A percentile compares a stretch with the other conserved stretches of the same genome.
These are phyloP conservation scores for Canis aureus DNA, from an alignment of 2,113 vertebrate species.

Conservation along the genomic window DNA sequence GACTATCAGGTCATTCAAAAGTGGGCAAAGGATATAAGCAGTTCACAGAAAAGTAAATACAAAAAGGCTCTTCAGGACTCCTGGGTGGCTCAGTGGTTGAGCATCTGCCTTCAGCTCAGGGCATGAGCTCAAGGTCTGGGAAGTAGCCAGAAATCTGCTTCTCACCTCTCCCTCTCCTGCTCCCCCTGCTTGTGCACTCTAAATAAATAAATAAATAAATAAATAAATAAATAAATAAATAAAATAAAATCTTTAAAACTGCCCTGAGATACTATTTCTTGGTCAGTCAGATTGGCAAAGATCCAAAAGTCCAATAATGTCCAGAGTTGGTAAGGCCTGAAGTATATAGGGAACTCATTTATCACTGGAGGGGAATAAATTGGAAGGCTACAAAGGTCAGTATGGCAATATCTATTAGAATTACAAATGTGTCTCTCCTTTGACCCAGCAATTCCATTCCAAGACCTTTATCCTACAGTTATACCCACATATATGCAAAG, in stretches of 20 bases:
- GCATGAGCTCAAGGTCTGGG: too few relatives aligned
- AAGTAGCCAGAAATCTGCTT: too few relatives aligned
- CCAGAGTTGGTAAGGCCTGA: not conserved
- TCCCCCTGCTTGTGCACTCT: too few relatives aligned
- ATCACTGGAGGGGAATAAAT: conserved; percentile 50
- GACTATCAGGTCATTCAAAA: conserved; percentile 6
- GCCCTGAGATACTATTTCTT: not conserved
- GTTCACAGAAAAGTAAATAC: conserved; percentile 29
- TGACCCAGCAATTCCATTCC: conserved; percentile 40
- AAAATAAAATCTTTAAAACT: not conserved
- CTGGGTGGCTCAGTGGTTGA: too few relatives aligned
- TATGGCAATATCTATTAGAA: conserved; percentile 61
- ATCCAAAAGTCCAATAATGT: conserved; percentile 37
- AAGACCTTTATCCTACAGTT: not conserved
- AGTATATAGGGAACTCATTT: not conserved
- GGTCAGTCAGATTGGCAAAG: conserved; percentile 19
- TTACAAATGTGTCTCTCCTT: conserved; percentile 51
- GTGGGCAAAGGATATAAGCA: not conserved
- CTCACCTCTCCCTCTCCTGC: too few relatives aligned
- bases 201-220: too few relatives aligned
- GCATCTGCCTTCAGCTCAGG: too few relatives aligned
- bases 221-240: too few relatives aligned
- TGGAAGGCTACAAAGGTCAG: conserved; percentile 49
- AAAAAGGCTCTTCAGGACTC: not conserved
- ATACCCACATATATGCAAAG: conserved; percentile 39